Conservation (phyloP, 2,888 invertebrate genomes). For the Tachina grossa region DNA sequence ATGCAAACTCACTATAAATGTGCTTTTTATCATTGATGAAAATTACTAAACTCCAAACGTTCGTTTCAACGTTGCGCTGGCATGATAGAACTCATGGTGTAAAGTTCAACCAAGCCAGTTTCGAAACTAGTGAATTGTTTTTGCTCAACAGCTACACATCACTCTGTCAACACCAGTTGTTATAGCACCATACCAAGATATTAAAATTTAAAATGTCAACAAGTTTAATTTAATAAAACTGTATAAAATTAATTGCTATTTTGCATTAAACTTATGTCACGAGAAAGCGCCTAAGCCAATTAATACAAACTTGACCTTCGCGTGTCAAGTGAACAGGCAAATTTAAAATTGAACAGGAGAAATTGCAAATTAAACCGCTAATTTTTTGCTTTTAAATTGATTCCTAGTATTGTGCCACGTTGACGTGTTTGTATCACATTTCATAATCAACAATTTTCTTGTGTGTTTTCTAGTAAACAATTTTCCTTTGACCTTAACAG, state of each 20-base stretch:
- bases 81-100: too few species aligned
- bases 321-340: constrained; percentile 51
- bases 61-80: too few species aligned
- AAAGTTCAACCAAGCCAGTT: too few species aligned
- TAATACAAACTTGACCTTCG: constrained; percentile 45
- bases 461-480: not conserved
- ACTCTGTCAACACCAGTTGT: not conserved
- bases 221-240: too few species aligned
- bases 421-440: constrained; percentile 37
- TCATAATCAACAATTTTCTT: not conserved
- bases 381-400: constrained; percentile 13
- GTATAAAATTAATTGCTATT: not conserved
- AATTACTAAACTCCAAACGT: too few species aligned
- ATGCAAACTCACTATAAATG: too few species aligned
- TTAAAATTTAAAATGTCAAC: not conserved
- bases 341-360: not conserved
- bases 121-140: too few species aligned
- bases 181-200: not conserved
- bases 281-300: not conserved
- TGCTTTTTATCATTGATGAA: too few species aligned
- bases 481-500: not conserved
- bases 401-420: constrained; percentile 17
- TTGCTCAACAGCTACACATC: too few species aligned
- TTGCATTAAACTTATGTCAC: not conserved
- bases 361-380: not conserved